phyloP scores from a whole-genome alignment of 2,888 invertebrate species.

The Fissipunctia ypsillon region DNA sequence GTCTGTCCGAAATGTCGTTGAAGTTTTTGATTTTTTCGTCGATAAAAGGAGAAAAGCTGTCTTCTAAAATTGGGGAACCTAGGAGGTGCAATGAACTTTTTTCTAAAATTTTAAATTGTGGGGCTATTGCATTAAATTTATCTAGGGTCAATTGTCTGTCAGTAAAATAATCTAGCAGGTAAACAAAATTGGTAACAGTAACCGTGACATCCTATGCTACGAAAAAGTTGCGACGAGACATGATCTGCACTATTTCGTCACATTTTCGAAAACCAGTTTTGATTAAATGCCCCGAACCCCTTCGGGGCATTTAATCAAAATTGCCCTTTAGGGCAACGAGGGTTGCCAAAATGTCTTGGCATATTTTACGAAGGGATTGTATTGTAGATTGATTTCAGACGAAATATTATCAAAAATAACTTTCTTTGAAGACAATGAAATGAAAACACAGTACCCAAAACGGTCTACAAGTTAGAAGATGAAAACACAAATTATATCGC shows the following conservation, averaged over 20 bases:
- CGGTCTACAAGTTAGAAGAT: background rate
- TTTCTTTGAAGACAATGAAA: slow-evolving; percentile 17
- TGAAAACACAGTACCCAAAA: slow-evolving; percentile 1
- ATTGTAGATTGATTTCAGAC: slow-evolving; percentile 11
- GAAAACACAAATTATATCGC: background rate
- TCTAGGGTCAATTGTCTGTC: too few relatives aligned
- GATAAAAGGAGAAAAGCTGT: too few relatives aligned
- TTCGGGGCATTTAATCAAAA: too few relatives aligned
- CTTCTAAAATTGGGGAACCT: too few relatives aligned
- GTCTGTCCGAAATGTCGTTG: too few relatives aligned
- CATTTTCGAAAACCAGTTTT: background rate
- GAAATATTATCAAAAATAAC: slow-evolving; percentile 11
- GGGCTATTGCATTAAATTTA: too few relatives aligned
- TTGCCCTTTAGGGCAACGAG: background rate
- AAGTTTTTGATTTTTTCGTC: too few relatives aligned
- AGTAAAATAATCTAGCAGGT: background rate
- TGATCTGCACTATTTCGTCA: background rate
- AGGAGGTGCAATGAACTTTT: too few relatives aligned
- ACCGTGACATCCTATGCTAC: background rate
- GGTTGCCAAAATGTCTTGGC: background rate
- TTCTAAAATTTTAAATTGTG: too few relatives aligned
- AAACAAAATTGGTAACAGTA: background rate
- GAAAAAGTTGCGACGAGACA: background rate
- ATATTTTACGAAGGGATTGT: slow-evolving; percentile 19
- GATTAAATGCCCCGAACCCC: slow-evolving; percentile 13